Evolutionary conservation across 2,797 vertebrate genomes (phyloP).

Genomic region (Rallus crepitans): DNA sequence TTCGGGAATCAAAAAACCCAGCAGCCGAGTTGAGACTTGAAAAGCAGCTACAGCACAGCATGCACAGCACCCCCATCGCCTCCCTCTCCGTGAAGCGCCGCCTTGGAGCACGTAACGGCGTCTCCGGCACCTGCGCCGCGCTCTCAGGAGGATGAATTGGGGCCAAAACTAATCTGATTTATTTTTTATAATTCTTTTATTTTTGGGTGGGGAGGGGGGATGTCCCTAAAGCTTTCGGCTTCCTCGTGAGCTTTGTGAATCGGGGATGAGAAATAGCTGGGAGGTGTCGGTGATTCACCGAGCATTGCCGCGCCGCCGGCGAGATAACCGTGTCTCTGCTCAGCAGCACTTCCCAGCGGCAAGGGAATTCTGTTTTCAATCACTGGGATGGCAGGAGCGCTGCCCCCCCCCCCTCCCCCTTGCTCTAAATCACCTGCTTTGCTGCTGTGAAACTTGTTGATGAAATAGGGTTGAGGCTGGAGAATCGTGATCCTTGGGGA

Average conservation of each 20-base stretch:
- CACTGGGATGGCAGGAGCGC: not conserved
- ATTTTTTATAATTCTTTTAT: not conserved
- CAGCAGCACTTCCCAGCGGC: not conserved
- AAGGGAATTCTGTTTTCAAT: not conserved
- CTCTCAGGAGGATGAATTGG: not conserved
- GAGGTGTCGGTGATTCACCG: fast-evolving
- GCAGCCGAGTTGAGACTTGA: conserved; percentile 74
- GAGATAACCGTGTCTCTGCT: not conserved
- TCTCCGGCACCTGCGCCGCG: not conserved
- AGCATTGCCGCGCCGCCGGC: fast-evolving
- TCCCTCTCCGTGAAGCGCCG: not conserved
- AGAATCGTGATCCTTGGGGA: not conserved
- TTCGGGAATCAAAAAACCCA: not conserved
- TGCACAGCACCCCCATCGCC: not conserved
- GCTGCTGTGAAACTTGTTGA: not conserved
- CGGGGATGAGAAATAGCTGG: not conserved
- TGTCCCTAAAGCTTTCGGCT: not conserved
- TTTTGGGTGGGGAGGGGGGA: not conserved
- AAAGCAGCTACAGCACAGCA: conserved; percentile 51
- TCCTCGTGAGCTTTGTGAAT: not conserved
- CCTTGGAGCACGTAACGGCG: not conserved
- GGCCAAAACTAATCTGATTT: not conserved
- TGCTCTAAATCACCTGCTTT: not conserved
- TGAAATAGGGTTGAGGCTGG: not conserved
- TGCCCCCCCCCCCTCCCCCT: not conserved